Evolutionary conservation across 2,113 vertebrate genomes (phyloP).

Genomic region (Desmodus rotundus): DNA sequence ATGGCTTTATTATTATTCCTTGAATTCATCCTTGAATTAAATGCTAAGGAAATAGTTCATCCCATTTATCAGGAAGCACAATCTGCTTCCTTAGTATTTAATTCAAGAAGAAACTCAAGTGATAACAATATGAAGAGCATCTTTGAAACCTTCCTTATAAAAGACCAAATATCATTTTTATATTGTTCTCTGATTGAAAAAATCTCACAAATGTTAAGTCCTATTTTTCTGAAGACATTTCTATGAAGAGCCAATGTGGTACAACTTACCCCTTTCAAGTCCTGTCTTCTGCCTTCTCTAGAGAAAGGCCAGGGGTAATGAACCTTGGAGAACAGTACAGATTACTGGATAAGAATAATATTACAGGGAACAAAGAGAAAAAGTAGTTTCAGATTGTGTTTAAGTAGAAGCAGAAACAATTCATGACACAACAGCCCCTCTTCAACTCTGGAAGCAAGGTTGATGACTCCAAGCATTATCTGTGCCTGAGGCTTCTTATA

Average conservation of each 20-base stretch:
- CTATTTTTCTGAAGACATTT: background rate
- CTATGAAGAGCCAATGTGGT: background rate
- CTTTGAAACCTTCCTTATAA: background rate
- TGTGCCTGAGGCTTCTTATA: background rate
- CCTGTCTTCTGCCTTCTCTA: background rate
- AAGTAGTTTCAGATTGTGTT: background rate
- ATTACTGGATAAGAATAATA: background rate
- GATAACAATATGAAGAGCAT: background rate
- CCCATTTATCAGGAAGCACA: background rate
- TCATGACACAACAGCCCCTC: background rate
- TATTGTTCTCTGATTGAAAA: background rate
- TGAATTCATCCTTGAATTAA: constrained; percentile 12
- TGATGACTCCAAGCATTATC: background rate
- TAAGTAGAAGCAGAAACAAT: background rate
- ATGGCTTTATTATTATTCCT: background rate
- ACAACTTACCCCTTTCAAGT: background rate
- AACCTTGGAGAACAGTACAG: background rate
- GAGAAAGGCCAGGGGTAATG: background rate
- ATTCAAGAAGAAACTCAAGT: background rate
- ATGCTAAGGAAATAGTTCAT: background rate
- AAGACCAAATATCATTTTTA: background rate
- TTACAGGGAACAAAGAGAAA: background rate
- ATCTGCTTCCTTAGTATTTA: constrained; percentile 25
- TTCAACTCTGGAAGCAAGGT: background rate
- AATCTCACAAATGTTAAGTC: background rate